Evolutionary conservation across 2,797 vertebrate genomes (phyloP), one percentile per base, ranked within the genome.

Genomic region (Hypotaenidia okinawae): DNA sequence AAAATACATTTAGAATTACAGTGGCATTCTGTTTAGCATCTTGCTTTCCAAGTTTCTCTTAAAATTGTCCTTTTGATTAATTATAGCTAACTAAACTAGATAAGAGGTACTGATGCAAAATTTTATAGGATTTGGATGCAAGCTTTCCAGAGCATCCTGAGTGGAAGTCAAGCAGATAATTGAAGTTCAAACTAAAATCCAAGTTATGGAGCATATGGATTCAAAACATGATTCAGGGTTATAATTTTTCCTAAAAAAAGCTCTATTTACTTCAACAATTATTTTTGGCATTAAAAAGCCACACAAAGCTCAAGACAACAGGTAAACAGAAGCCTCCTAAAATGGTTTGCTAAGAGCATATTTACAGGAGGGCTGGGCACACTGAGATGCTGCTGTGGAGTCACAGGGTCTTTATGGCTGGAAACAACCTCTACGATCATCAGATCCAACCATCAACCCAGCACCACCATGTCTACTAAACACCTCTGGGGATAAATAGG

Each of bases 231-330:
- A 57, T 15, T 8, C 6, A 11, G 5, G 7, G 8, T 37, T 45
- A 19, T 25, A 1, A 7, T 41, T 37, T 43, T 22, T 22, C 10
- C 14, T 10, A 6, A 32, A 4, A 4, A n/a, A 63, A 52, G 0
- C 5, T 24, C 43, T 37, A 59, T 16, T 19, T 33, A 23, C 7
- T 39, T 66, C 3, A 61, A 16, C 35, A 57, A 51, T n/a, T 49
- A 4, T 16, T 84, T 43, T 52, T 30, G 5, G 10, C 13, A 35
- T 47, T 10, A 78, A 81, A 70, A 52, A 52, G 14, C 6, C 16
- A 45, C 4, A 0, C 3, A 11, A 21, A 32, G n/a, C 12, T 62
- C 3, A 24, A 45, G 51, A 41, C 1, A 10, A 32, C 5, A 18
- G 16, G 5, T 23, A 41, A 70, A 22, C 4, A 51, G 2, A 3